Percentiles rank a stretch among this genome's conserved stretches.
These are phyloP conservation scores for Gadopsis bispinosus DNA, from an alignment of 2,797 vertebrate genomes.

Conservation along the genomic window DNA sequence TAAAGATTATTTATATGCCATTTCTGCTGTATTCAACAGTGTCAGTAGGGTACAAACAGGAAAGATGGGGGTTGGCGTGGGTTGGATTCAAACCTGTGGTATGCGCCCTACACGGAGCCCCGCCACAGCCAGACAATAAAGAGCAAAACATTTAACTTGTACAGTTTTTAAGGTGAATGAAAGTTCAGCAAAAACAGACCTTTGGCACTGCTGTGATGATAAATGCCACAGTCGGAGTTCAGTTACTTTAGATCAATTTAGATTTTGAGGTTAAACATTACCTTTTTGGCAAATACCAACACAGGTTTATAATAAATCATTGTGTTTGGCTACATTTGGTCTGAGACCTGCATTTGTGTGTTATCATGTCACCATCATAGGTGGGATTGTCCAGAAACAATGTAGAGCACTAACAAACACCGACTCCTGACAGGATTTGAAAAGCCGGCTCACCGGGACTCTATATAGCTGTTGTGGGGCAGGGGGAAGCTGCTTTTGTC, in stretches of 20 bases:
- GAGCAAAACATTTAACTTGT: constrained; percentile 23
- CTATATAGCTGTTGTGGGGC: constrained; percentile 33
- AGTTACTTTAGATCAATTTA: background rate
- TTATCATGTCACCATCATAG: constrained; percentile 50
- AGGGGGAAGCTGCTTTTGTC: constrained; percentile 67
- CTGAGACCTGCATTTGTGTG: constrained; percentile 27
- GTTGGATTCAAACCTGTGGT: no score
- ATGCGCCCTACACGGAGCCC: no score
- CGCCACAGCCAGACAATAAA: constrained; percentile 29
- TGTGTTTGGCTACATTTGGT: constrained; percentile 19
- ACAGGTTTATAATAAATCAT: background rate
- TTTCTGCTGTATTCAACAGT: no score
- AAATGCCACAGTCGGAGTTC: background rate
- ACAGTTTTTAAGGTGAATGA: constrained; percentile 36
- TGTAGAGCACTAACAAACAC: constrained; percentile 55
- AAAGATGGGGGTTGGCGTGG: no score
- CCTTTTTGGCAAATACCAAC: background rate
- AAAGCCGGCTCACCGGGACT: constrained; percentile 41
- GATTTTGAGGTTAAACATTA: background rate
- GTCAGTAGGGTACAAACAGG: no score
- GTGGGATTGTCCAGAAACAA: constrained; percentile 51
- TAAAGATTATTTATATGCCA: no score
- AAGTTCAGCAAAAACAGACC: constrained; percentile 36
- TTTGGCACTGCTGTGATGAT: constrained; percentile 3
- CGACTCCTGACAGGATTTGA: constrained; percentile 49